Evolutionary conservation across 2,888 invertebrate genomes (phyloP).

Genomic region (Blastobasis lacticolella): DNA sequence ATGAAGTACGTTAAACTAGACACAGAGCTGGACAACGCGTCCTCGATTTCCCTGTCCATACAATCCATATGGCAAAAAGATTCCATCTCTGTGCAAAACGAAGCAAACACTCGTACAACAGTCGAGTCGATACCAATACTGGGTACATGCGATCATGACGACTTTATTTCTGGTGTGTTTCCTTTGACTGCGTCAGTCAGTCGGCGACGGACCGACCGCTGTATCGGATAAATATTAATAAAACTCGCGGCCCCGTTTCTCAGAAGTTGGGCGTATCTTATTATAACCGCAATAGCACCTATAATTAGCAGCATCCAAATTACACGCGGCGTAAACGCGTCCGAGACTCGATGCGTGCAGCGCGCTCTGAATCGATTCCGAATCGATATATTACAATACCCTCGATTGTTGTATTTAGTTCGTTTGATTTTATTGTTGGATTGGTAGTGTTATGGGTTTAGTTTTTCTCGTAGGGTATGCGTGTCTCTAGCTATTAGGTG

Average conservation of each 20-base stretch:
- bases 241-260: constrained; percentile 71
- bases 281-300: constrained; percentile 74
- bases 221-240: constrained; percentile 75
- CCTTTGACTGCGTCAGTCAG: constrained; percentile 72
- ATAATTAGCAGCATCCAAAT: constrained; percentile 72
- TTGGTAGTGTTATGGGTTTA: too few species aligned
- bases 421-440: too few species aligned
- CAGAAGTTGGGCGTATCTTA: constrained; percentile 73
- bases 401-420: too few species aligned
- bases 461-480: too few species aligned
- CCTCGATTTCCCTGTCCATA: too few species aligned
- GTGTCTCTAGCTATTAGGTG: too few species aligned
- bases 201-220: constrained; percentile 26
- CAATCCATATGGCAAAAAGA: too few species aligned
- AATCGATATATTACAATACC: constrained; percentile 27
- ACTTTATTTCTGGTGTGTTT: constrained; percentile 72
- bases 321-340: constrained; percentile 60
- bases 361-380: constrained; percentile 43
- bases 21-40: too few species aligned
- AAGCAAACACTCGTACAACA: too few species aligned
- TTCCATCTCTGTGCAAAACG: too few species aligned
- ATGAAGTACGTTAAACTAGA: too few species aligned
- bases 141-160: constrained; percentile 21
- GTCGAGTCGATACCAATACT: too few species aligned
- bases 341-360: constrained; percentile 54